A percentile compares a stretch with the other conserved stretches of the same genome.
Conservation (phyloP, 2,888 invertebrate genomes). For the Antheraea yamamai region DNA sequence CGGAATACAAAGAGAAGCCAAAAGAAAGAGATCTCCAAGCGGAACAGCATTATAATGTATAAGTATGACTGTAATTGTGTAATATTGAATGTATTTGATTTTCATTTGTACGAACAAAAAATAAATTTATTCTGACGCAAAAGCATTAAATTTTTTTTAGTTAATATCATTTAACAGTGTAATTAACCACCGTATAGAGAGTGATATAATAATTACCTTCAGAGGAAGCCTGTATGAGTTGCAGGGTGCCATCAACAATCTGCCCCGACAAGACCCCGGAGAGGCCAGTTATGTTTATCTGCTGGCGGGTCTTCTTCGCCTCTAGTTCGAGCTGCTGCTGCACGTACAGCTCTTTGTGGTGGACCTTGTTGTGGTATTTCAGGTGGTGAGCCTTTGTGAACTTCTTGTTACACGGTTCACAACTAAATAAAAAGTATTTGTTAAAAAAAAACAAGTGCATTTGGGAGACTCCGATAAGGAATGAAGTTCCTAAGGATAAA, state of each 20-base stretch:
- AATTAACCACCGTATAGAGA: too few relatives aligned
- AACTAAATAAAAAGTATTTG: conserved; percentile 45
- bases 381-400: conserved; percentile 79
- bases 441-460: background rate
- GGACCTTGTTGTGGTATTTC: conserved; percentile 80
- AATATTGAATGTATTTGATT: too few relatives aligned
- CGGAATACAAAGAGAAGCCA: too few relatives aligned
- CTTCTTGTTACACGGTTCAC: conserved; percentile 75
- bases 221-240: conserved; percentile 53
- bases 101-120: too few relatives aligned
- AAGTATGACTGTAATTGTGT: too few relatives aligned
- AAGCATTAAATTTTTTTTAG: too few relatives aligned
- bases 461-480: too few relatives aligned
- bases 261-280: conserved; percentile 67
- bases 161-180: too few relatives aligned
- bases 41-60: too few relatives aligned
- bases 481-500: too few relatives aligned
- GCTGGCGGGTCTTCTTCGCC: conserved; percentile 71
- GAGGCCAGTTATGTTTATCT: conserved; percentile 66
- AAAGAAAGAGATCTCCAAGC: too few relatives aligned
- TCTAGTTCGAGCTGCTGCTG: conserved; percentile 74
- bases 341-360: conserved; percentile 75
- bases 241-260: conserved; percentile 71
- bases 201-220: conserved; percentile 49
- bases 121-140: too few relatives aligned